phyloP scores from a whole-genome alignment of 1,140 invertebrate species.

The Acromyrmex charruanus region DNA sequence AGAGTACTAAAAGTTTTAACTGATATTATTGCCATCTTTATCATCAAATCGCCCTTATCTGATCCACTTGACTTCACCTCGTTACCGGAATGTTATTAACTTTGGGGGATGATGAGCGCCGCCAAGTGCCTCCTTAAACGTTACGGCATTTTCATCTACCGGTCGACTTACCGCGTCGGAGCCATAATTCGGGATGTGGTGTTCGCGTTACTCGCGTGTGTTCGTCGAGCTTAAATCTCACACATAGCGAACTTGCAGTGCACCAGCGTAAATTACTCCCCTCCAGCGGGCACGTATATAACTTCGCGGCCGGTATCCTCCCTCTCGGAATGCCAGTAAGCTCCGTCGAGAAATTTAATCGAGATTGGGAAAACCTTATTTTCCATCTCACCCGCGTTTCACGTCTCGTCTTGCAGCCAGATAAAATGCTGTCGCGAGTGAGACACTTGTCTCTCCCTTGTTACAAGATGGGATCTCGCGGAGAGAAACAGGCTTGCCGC shows the following conservation, averaged over 20 bases:
- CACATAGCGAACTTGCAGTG: constrained; percentile 21
- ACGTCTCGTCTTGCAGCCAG: constrained; percentile 48
- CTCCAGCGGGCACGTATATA: constrained; percentile 20
- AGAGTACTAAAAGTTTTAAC: constrained; percentile 41
- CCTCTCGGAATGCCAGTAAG: constrained; percentile 40
- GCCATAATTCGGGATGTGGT: constrained; percentile 55
- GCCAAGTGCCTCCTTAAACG: constrained; percentile 42
- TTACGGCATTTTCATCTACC: constrained; percentile 46
- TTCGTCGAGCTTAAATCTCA: constrained; percentile 52
- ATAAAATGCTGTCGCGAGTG: constrained; percentile 57
- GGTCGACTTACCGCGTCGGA: constrained; percentile 14
- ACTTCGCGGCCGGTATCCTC: constrained; percentile 31
- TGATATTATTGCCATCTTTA: constrained; percentile 61
- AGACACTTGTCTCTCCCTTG: constrained; percentile 42
- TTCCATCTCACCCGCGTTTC: constrained; percentile 39
- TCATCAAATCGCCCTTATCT: constrained; percentile 52
- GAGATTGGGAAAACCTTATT: constrained; percentile 63
- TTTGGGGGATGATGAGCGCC: constrained; percentile 50
- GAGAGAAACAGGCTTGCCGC: constrained; percentile 18
- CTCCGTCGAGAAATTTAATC: constrained; percentile 56
- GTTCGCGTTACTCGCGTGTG: constrained; percentile 15
- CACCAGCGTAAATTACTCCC: constrained; percentile 56
- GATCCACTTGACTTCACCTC: constrained; percentile 46
- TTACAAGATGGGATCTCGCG: constrained; percentile 40
- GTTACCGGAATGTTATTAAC: constrained; percentile 59